A percentile compares a stretch with the other conserved stretches of the same genome.
Evolutionary conservation across 2,797 vertebrate species (phyloP).

Genomic region (Arrhamphus sclerolepis): DNA sequence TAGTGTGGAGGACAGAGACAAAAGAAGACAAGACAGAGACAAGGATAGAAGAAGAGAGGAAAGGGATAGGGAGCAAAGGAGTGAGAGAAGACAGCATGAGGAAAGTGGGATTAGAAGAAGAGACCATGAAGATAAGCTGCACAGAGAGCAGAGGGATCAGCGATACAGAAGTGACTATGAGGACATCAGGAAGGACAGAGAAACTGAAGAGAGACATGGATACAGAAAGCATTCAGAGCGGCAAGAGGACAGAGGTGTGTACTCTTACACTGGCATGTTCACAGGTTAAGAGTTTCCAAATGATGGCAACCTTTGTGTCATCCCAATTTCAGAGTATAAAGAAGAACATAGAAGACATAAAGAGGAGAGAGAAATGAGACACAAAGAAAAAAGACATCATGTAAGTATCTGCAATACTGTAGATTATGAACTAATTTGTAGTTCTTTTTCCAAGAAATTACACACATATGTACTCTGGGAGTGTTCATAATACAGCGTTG

Average conservation of each 20-base stretch:
- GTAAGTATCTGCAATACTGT: slow-evolving; percentile 38
- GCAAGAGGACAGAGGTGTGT: slow-evolving; percentile 31
- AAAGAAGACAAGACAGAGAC: slow-evolving; percentile 66
- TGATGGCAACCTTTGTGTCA: not conserved
- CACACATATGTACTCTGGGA: no score
- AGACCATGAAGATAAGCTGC: slow-evolving; percentile 37
- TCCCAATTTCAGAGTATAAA: slow-evolving; percentile 64
- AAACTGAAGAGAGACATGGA: slow-evolving; percentile 61
- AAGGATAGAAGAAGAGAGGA: slow-evolving; percentile 58
- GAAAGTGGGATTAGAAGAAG: slow-evolving; percentile 23
- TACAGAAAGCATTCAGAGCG: slow-evolving; percentile 57
- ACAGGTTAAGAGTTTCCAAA: not conserved
- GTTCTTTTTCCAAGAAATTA: not conserved
- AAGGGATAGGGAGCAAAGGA: slow-evolving; percentile 36
- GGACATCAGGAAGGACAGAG: slow-evolving; percentile 54
- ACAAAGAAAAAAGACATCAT: slow-evolving; percentile 68
- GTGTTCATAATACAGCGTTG: not conserved
- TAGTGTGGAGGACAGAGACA: slow-evolving; percentile 39
- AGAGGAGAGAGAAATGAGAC: slow-evolving; percentile 77
- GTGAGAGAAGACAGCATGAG: slow-evolving; percentile 47
- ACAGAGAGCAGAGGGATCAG: slow-evolving; percentile 49
- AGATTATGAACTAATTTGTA: not conserved
- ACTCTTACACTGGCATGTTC: not conserved
- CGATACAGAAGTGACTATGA: slow-evolving; percentile 49
- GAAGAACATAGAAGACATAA: slow-evolving; percentile 63